A percentile compares a stretch with the other conserved stretches of the same genome.
Conservation (phyloP, 2,113 vertebrate genomes). For the Anolis sagrei region DNA sequence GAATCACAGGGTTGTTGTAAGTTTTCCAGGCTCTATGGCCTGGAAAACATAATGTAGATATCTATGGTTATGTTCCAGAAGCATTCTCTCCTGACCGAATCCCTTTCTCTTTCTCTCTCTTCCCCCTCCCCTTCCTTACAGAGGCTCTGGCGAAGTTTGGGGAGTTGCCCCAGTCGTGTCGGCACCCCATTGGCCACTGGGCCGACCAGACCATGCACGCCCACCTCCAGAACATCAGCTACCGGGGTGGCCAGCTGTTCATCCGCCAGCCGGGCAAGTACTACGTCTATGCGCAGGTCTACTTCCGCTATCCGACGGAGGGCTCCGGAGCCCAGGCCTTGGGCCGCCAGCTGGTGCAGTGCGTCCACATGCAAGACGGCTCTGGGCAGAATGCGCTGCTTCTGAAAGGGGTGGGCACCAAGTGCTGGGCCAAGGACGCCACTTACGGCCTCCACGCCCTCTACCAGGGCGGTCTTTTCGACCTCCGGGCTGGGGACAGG, state of each 20-base stretch:
- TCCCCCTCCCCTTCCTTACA: not conserved
- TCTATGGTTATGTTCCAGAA: too few species aligned
- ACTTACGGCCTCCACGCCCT: constrained; percentile 88
- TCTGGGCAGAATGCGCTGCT: constrained; percentile 85
- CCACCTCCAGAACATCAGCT: constrained; percentile 87
- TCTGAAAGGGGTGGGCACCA: constrained; percentile 88
- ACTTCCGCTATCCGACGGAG: constrained; percentile 79
- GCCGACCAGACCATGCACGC: constrained; percentile 80
- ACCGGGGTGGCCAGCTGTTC: constrained; percentile 82
- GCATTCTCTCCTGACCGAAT: too few species aligned
- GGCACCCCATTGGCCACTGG: constrained; percentile 83
- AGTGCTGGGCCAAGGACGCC: constrained; percentile 86
- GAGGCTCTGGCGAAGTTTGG: constrained; percentile 37
- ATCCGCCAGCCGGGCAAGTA: constrained; percentile 87
- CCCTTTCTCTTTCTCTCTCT: constrained; percentile 17
- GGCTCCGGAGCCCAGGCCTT: constrained; percentile 67
- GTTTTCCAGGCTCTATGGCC: too few species aligned
- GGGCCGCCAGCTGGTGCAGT: constrained; percentile 86
- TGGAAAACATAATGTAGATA: too few species aligned
- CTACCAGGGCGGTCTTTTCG: constrained; percentile 89
- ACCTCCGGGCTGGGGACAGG: constrained; percentile 84
- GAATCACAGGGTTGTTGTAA: too few species aligned
- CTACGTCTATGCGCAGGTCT: constrained; percentile 89
- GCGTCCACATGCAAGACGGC: constrained; percentile 86
- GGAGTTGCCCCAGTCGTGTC: constrained; percentile 87